These are phyloP conservation scores for Caranx melampygus DNA, from an alignment of 2,113 vertebrate genomes.

Conservation along the genomic window DNA sequence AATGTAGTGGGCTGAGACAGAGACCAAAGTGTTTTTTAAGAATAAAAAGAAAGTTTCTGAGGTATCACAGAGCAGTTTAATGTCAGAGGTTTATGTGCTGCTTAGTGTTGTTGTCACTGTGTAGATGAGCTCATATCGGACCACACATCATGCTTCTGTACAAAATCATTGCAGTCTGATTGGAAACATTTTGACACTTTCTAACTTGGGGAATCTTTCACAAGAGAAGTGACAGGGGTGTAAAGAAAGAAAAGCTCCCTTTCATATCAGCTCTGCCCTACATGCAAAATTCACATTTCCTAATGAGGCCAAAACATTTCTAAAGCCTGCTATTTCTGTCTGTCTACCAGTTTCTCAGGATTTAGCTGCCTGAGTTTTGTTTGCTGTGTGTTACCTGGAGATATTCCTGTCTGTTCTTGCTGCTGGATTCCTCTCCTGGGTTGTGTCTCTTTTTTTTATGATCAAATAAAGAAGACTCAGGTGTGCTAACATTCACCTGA, in stretches of 20 bases:
- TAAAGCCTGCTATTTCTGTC: slow-evolving; percentile 46
- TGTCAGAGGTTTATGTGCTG: slow-evolving; percentile 80
- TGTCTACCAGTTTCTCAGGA: slow-evolving; percentile 59
- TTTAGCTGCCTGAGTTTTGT: slow-evolving; percentile 59
- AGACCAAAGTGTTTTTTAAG: slow-evolving; percentile 62
- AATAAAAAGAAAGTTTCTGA: slow-evolving; percentile 64
- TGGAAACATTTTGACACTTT: slow-evolving; percentile 64
- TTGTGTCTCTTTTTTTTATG: slow-evolving; percentile 86
- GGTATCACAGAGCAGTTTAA: slow-evolving; percentile 70
- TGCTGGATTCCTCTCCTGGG: slow-evolving; percentile 83
- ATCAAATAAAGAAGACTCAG: slow-evolving; percentile 86
- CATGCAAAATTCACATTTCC: slow-evolving; percentile 37
- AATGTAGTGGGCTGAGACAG: slow-evolving; percentile 54
- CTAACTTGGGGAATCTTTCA: slow-evolving; percentile 28
- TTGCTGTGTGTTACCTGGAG: slow-evolving; percentile 74
- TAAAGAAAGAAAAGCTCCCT: neutral
- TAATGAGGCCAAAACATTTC: slow-evolving; percentile 52
- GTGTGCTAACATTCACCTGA: slow-evolving; percentile 83
- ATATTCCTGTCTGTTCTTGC: slow-evolving; percentile 84
- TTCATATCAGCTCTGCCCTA: slow-evolving; percentile 35
- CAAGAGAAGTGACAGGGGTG: slow-evolving; percentile 19
- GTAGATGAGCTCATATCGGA: slow-evolving; percentile 74
- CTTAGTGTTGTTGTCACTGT: slow-evolving; percentile 71
- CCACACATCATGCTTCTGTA: slow-evolving; percentile 74
- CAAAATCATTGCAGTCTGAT: slow-evolving; percentile 45